A percentile compares a stretch with the other conserved stretches of the same genome.
Evolutionary conservation across 2,888 invertebrate genomes (phyloP).

Genomic region (Deroplatys truncata): DNA sequence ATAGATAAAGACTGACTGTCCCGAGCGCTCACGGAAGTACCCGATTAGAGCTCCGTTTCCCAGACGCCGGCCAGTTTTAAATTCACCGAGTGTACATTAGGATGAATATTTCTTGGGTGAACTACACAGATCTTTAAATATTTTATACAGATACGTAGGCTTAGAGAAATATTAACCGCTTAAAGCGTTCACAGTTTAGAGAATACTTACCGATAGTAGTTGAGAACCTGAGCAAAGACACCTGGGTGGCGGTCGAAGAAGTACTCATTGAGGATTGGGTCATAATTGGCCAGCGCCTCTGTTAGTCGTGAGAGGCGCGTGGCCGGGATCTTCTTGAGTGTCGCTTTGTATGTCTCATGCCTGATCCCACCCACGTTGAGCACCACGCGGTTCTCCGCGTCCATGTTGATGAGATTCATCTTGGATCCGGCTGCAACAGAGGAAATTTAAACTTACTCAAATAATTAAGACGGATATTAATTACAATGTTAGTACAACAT

Average conservation of each 20-base stretch:
- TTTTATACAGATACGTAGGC: too few relatives aligned
- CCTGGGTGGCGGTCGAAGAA: slow-evolving; percentile 98
- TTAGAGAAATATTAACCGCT: too few relatives aligned
- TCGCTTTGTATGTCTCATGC: slow-evolving; percentile 94
- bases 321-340: slow-evolving; percentile 95
- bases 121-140: too few relatives aligned
- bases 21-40: too few relatives aligned
- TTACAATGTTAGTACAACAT: too few relatives aligned
- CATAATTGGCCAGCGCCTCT: slow-evolving; percentile 97
- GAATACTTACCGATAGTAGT: slow-evolving; percentile 78
- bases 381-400: slow-evolving; percentile 97
- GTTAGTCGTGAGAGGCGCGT: slow-evolving; percentile 89
- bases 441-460: background rate
- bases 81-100: too few relatives aligned
- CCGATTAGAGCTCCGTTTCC: too few relatives aligned
- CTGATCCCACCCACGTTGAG: slow-evolving; percentile 98
- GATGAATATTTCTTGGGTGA: too few relatives aligned
- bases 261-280: slow-evolving; percentile 98
- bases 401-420: slow-evolving; percentile 92
- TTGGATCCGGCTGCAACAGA: slow-evolving; percentile 34
- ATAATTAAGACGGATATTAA: too few relatives aligned
- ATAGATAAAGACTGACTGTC: too few relatives aligned
- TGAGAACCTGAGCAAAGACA: slow-evolving; percentile 93
- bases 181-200: background rate
- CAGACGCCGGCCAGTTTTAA: too few relatives aligned